Evolutionary conservation across 2,888 invertebrate species (phyloP).

Genomic region (Patella caerulea): DNA sequence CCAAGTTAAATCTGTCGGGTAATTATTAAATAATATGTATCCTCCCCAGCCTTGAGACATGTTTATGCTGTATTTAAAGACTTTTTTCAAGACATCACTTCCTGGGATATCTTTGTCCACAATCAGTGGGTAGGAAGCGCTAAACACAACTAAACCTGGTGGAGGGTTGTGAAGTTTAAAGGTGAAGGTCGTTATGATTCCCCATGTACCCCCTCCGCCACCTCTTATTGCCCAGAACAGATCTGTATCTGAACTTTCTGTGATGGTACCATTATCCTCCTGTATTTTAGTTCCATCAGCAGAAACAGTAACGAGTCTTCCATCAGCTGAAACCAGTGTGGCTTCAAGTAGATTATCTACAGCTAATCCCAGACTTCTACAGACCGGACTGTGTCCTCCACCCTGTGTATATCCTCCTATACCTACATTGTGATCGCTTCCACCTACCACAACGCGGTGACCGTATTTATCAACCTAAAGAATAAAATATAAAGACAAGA

Average conservation of each 20-base stretch:
- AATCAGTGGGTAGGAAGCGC: constrained; percentile 12
- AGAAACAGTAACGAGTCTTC: constrained; percentile 20
- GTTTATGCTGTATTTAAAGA: neutral
- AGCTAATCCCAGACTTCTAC: constrained; percentile 38
- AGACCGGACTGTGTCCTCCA: constrained; percentile 57
- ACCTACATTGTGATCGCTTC: constrained; percentile 51
- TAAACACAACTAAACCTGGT: neutral
- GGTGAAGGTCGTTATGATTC: constrained; percentile 38
- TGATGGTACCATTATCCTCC: constrained; percentile 17
- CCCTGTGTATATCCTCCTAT: constrained; percentile 57
- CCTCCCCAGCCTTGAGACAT: constrained; percentile 5
- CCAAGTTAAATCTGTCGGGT: neutral
- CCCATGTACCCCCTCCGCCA: constrained; percentile 44
- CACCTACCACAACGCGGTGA: constrained; percentile 53
- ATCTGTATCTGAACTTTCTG: constrained; percentile 25
- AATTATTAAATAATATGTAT: constrained; percentile 9
- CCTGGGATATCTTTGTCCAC: neutral
- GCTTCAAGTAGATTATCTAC: constrained; percentile 44
- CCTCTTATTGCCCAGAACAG: constrained; percentile 48
- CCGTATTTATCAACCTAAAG: constrained; percentile 40
- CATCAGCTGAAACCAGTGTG: constrained; percentile 31
- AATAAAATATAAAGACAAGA: neutral
- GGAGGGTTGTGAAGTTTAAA: constrained; percentile 36
- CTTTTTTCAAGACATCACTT: neutral
- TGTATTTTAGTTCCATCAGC: constrained; percentile 18